Conservation (phyloP, 2,888 invertebrate genomes). For the Brachypterus glaber region DNA sequence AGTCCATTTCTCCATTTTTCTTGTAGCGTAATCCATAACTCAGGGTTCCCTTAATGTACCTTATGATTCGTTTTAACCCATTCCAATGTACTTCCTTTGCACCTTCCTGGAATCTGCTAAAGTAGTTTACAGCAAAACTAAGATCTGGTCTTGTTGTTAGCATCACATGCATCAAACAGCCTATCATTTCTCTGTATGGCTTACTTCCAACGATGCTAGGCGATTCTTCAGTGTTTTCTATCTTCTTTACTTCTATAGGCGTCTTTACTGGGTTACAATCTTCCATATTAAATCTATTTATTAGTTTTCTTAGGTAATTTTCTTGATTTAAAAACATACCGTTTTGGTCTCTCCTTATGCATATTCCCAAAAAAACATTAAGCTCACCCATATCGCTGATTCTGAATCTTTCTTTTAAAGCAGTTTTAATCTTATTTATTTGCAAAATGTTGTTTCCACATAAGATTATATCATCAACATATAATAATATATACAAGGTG, state of each 20-base stretch:
- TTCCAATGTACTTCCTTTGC: no score
- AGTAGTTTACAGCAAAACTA: not conserved
- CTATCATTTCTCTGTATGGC: not conserved
- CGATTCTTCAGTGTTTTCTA: constrained; percentile 1
- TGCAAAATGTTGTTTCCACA: constrained; percentile 3
- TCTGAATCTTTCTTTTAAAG: constrained; percentile 15
- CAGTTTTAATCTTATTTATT: constrained; percentile 1
- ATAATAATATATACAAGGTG: constrained; percentile 13
- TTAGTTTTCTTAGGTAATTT: constrained; percentile 20
- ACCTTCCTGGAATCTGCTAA: no score
- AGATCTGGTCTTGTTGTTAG: not conserved
- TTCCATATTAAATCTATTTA: constrained; percentile 23
- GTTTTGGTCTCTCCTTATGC: constrained; percentile 16
- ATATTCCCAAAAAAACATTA: constrained; percentile 23
- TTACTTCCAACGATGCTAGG: not conserved
- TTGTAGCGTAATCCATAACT: no score
- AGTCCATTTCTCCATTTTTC: no score
- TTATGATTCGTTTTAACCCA: no score
- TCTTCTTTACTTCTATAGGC: constrained; percentile 11
- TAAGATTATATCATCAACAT: constrained; percentile 18
- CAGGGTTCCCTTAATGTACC: no score
- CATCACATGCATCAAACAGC: not conserved
- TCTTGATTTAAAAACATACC: constrained; percentile 21
- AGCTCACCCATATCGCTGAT: constrained; percentile 24
- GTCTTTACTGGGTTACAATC: constrained; percentile 20